Evolutionary conservation across 2,888 invertebrate genomes (phyloP).

Genomic region (Synergus umbraculus): DNA sequence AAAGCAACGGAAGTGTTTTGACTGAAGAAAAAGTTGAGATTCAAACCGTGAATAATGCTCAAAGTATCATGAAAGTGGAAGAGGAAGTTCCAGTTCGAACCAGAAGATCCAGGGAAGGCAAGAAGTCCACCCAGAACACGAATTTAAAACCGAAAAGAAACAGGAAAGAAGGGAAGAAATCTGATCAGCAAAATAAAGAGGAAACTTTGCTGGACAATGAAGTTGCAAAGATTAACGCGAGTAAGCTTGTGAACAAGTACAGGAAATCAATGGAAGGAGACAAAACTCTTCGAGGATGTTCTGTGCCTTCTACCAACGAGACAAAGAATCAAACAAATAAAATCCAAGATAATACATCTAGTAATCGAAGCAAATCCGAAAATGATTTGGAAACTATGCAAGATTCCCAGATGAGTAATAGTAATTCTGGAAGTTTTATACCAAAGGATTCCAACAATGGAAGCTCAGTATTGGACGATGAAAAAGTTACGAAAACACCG

Average conservation of each 20-base stretch:
- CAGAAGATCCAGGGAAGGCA: constrained; percentile 68
- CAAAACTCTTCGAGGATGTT: constrained; percentile 67
- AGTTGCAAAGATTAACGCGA: constrained; percentile 75
- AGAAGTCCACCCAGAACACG: constrained; percentile 53
- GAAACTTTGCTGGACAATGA: constrained; percentile 74
- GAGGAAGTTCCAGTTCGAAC: constrained; percentile 64
- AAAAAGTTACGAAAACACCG: constrained; percentile 59
- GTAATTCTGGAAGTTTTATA: constrained; percentile 56
- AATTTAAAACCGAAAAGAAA: constrained; percentile 53
- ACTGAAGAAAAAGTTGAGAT: constrained; percentile 71
- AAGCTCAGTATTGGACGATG: constrained; percentile 51
- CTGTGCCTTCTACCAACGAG: constrained; percentile 58
- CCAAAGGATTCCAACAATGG: constrained; percentile 52
- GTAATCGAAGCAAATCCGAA: constrained; percentile 73
- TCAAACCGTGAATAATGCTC: constrained; percentile 72
- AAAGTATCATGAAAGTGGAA: constrained; percentile 28
- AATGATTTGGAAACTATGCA: constrained; percentile 64
- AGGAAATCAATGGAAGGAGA: constrained; percentile 56
- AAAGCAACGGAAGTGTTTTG: constrained; percentile 41
- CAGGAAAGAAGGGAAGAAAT: constrained; percentile 56
- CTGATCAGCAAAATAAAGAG: constrained; percentile 72
- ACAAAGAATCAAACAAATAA: constrained; percentile 55
- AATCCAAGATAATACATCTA: constrained; percentile 46
- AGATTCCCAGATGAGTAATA: constrained; percentile 55
- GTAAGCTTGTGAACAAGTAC: constrained; percentile 59